phyloP scores from a whole-genome alignment of 2,797 vertebrate genomes.

The Micromesistius poutassou region DNA sequence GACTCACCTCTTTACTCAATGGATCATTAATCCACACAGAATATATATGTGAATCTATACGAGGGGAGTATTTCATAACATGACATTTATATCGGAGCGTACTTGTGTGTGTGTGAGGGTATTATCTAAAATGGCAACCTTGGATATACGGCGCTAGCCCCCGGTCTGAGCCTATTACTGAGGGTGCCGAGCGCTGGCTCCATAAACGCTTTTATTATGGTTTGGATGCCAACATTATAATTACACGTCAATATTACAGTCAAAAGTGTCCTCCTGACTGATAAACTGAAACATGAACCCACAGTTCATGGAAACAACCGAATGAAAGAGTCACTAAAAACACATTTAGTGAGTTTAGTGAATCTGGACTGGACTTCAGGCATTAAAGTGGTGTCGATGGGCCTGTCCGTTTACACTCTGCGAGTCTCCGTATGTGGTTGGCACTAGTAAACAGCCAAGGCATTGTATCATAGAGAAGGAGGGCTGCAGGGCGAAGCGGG shows the following conservation, averaged over 20 bases:
- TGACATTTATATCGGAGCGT: not conserved
- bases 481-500: not conserved
- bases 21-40: not conserved
- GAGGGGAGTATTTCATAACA: not conserved
- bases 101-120: not conserved
- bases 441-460: not conserved
- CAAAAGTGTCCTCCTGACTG: constrained; percentile 27
- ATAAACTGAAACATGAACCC: constrained; percentile 39
- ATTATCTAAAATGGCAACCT: not conserved
- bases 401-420: not conserved
- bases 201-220: constrained; percentile 19
- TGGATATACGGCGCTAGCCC: not conserved
- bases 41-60: not conserved
- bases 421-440: not conserved
- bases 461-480: not conserved
- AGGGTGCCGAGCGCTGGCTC: constrained; percentile 36
- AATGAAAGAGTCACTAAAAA: constrained; percentile 46
- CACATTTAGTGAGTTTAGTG: constrained; percentile 32
- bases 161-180: constrained; percentile 4
- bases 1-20: constrained; percentile 14
- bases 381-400: not conserved
- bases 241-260: constrained; percentile 23
- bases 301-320: constrained; percentile 23
- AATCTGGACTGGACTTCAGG: not conserved
- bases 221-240: constrained; percentile 30